phyloP scores from a whole-genome alignment of 2,113 vertebrate genomes.

The Salminus brasiliensis region DNA sequence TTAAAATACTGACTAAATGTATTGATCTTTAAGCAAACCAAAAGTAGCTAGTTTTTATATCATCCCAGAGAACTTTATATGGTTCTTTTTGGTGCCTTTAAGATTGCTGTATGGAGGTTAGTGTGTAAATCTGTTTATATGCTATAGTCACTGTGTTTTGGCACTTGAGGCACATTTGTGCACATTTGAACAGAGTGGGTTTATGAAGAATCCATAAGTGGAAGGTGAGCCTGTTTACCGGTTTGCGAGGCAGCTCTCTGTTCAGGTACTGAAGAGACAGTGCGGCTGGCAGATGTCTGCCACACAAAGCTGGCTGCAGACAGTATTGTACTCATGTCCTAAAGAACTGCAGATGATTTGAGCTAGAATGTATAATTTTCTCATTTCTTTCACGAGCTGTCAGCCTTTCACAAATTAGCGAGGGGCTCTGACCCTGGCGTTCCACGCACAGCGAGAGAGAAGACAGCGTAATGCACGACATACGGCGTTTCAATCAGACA shows the following conservation, averaged over 20 bases:
- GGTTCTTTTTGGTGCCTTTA: too few species aligned
- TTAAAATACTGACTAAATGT: too few species aligned
- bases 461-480: constrained; percentile 54
- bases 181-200: neutral
- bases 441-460: constrained; percentile 39
- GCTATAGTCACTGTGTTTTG: neutral
- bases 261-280: constrained; percentile 23
- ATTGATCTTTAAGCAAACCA: too few species aligned
- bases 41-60: too few species aligned
- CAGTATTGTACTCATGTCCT: constrained; percentile 59
- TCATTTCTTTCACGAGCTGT: constrained; percentile 77
- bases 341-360: constrained; percentile 74
- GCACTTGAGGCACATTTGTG: neutral
- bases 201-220: constrained; percentile 12
- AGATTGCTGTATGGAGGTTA: neutral
- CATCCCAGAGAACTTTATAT: too few species aligned
- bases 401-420: constrained; percentile 79
- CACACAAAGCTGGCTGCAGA: constrained; percentile 56
- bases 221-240: constrained; percentile 12
- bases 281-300: constrained; percentile 54
- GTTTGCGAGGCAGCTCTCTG: constrained; percentile 31
- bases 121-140: neutral
- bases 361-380: constrained; percentile 79
- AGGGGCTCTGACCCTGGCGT: constrained; percentile 72
- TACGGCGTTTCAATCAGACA: constrained; percentile 72